Evolutionary conservation across 92 coral and sea anemone species (phyloP), one percentile per base, ranked within the genome.

Genomic region (Zoanthus gigantus): DNA sequence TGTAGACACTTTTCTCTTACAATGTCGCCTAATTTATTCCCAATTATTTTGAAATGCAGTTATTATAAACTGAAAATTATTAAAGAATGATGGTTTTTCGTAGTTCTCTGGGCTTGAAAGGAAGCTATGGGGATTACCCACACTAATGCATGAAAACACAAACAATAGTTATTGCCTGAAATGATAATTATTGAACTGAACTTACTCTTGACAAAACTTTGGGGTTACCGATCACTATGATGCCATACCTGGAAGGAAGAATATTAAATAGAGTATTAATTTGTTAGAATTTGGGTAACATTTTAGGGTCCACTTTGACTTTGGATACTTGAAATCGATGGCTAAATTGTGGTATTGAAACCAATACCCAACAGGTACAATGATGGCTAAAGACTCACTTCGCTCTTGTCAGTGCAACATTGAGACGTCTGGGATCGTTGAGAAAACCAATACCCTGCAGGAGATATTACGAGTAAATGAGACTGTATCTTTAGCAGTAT

Each of bases 351-450:
- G 0, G 9, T 11, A 50, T 3, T 50, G 0, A 50, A 50, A 50
- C 12, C 56, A 50, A 50, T 50, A 50, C 12, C 56, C 56, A 50
- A 63, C 29, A 63, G 29, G 8, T 28, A 5, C 18, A 23, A 15
- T 47, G 2, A 42, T 5, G 42, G 46, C 11, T 34, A 28, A 86
- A 52, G 53, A 92, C 99, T 74, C 89, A 96, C 99, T 96, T 96
- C 45, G 99, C 99, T 89, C 99, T 90, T 9, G 99, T 96, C 86
- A 93, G 88, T n/a, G 99, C 99, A 46, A 96, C 99, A 78, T 96
- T 96, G 88, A 96, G 86, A 90, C 99, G 99, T 46, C 99, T 93
- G 30, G 99, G 99, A 77, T 96, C 99, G 74, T 96, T 95, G 74
- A 96, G 85, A 92, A 96, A 96, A 56, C 99, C 99, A 83, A 96